Evolutionary conservation across 2,113 vertebrate genomes (phyloP), one percentile per base, ranked within the genome.

Genomic region (Australoheros scitulus): DNA sequence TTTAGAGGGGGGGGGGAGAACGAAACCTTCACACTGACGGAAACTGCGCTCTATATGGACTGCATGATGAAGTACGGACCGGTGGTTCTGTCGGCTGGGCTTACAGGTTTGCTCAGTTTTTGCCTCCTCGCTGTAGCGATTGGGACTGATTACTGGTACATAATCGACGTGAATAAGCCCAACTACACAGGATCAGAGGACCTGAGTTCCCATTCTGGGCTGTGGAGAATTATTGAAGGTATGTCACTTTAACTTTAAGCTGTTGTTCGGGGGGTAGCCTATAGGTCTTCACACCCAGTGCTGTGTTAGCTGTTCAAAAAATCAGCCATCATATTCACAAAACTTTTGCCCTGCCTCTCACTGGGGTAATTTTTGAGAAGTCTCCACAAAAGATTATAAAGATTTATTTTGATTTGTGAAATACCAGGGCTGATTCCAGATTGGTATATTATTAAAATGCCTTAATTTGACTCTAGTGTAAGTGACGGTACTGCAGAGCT

Each of bases 101-200:
- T 95, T n/a, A 86, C 91, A 0, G 95, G 95, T 61, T 75, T 95
- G 83, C 90, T 96, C 77, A 96, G 96, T 87, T 96, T 97, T 24
- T 91, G 56, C 36, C 91, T 96, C 75, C 94, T 96, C 75, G 95
- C 93, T 1, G 90, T 95, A 11, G 95, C 96, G 1, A 92, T 96
- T 22, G 91, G 94, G 76, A 96, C 94, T 63, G 96, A 97, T 87
- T 96, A 96, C 83, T 96, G 96, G 96, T 96, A 96, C 91, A 89
- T 97, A 65, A 95, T 96, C 86, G 94, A 96, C 82, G 96, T 95
- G 89, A 94, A 95, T n/a, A 89, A 68, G 76, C 70, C 85, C 24
- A 93, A 94, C 64, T 70, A 90, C 76, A 91, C 94, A 13, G 90
- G 88, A 38, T 50, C 90, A 1, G 92, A 92, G 57, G 91, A 90